Evolutionary conservation across 2,888 invertebrate genomes (phyloP).

Genomic region (Trachelus stipa): DNA sequence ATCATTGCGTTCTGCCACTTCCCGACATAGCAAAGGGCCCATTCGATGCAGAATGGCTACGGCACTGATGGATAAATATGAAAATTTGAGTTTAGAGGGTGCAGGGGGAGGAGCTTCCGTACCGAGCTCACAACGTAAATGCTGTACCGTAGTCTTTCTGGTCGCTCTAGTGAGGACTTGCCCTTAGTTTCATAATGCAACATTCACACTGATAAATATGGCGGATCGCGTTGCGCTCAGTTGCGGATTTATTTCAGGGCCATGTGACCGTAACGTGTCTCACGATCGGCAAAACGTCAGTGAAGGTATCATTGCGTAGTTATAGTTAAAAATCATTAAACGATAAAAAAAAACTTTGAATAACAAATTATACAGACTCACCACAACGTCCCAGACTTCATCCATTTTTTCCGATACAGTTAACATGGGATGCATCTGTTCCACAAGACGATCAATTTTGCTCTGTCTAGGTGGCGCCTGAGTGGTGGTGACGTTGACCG

Average conservation of each 20-base stretch:
- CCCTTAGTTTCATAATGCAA: too few relatives aligned
- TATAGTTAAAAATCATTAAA: neutral
- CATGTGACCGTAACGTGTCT: conserved; percentile 30
- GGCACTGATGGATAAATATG: too few relatives aligned
- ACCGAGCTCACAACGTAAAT: too few relatives aligned
- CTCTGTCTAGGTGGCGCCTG: conserved; percentile 75
- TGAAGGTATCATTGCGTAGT: neutral
- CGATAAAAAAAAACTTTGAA: neutral
- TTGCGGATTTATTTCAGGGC: conserved; percentile 40
- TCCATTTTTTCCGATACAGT: conserved; percentile 91
- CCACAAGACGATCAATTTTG: conserved; percentile 84
- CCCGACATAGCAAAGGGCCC: too few relatives aligned
- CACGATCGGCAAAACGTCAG: too few relatives aligned
- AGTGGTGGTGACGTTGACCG: conserved; percentile 71
- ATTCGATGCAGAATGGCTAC: too few relatives aligned
- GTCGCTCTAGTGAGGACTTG: too few relatives aligned
- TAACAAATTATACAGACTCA: conserved; percentile 35
- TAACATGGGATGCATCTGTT: conserved; percentile 86
- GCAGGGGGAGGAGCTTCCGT: too few relatives aligned
- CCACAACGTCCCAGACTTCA: conserved; percentile 90
- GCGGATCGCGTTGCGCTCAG: neutral
- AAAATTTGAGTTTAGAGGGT: too few relatives aligned
- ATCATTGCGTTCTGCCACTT: too few relatives aligned
- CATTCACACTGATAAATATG: too few relatives aligned
- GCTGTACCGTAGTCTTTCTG: too few relatives aligned